Conservation (phyloP, 37 sponge, comb jelly and placozoan genomes). For the Chondrilla cf. caribensis region DNA sequence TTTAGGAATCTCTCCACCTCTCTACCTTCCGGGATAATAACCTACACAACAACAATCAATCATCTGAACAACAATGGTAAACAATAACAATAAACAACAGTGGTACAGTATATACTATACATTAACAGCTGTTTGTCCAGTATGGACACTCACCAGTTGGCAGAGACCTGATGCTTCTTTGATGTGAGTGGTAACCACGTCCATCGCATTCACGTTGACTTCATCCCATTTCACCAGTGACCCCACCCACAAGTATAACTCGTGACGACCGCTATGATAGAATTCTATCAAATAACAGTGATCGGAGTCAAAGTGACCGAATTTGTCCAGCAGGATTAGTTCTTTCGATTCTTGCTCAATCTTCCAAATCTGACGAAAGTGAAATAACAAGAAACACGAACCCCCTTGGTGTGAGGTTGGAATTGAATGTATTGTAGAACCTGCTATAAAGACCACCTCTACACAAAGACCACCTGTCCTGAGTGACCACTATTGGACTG, state of each 20-base stretch:
- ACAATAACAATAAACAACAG: no score
- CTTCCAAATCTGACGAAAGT: slow-evolving; percentile 40
- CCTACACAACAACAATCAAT: neutral
- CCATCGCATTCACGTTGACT: neutral
- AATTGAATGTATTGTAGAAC: no score
- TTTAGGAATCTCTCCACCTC: slow-evolving; percentile 54
- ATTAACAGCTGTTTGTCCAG: no score
- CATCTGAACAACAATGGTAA: no score
- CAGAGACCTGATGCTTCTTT: neutral
- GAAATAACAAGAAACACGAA: no score
- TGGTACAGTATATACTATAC: no score
- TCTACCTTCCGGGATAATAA: slow-evolving; percentile 54
- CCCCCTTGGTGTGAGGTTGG: no score
- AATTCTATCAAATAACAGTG: slow-evolving; percentile 37
- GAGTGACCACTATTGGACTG: no score
- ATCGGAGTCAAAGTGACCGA: slow-evolving; percentile 40
- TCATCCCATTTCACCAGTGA: neutral
- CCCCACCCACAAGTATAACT: slow-evolving; percentile 49
- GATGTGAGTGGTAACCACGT: neutral
- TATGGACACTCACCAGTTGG: neutral
- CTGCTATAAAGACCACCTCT: no score
- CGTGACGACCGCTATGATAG: neutral
- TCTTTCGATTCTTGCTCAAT: neutral
- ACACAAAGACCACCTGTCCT: no score
- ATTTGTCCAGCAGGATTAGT: slow-evolving; percentile 26